These are phyloP conservation scores for Drepanosiphum platanoidis DNA, from an alignment of 2,888 invertebrate species.

Conservation along the genomic window DNA sequence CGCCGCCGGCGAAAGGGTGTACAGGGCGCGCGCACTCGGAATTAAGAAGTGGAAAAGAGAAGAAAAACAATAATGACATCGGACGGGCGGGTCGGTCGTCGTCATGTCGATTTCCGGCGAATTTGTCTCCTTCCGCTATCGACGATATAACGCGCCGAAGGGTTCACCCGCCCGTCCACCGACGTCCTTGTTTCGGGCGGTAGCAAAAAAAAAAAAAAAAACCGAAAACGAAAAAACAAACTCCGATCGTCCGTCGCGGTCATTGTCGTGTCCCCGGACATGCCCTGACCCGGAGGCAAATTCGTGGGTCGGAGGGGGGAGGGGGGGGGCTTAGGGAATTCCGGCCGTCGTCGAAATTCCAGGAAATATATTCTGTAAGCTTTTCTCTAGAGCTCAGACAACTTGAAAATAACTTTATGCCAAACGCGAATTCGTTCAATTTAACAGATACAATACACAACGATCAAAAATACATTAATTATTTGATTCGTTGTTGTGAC, in stretches of 20 bases:
- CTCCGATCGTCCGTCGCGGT: background rate
- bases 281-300: too few relatives aligned
- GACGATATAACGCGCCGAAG: conserved; percentile 5
- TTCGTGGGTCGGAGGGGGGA: too few relatives aligned
- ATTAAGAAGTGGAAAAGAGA: conserved; percentile 35
- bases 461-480: too few relatives aligned
- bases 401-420: too few relatives aligned
- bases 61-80: conserved; percentile 53
- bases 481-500: too few relatives aligned
- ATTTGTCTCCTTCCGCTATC: background rate
- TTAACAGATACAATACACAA: too few relatives aligned
- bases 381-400: too few relatives aligned
- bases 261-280: too few relatives aligned
- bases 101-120: conserved; percentile 15
- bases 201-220: background rate
- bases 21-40: background rate
- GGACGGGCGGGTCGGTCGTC: background rate
- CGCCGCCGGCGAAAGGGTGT: background rate
- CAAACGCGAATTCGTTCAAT: too few relatives aligned
- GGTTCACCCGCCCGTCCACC: background rate
- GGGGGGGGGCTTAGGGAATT: too few relatives aligned
- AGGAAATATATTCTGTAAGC: too few relatives aligned
- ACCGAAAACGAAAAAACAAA: background rate
- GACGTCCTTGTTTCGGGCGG: background rate
- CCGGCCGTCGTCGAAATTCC: too few relatives aligned